These are phyloP conservation scores for Orchesellides sinensis DNA, from an alignment of 2,888 invertebrate genomes.

Conservation along the genomic window DNA sequence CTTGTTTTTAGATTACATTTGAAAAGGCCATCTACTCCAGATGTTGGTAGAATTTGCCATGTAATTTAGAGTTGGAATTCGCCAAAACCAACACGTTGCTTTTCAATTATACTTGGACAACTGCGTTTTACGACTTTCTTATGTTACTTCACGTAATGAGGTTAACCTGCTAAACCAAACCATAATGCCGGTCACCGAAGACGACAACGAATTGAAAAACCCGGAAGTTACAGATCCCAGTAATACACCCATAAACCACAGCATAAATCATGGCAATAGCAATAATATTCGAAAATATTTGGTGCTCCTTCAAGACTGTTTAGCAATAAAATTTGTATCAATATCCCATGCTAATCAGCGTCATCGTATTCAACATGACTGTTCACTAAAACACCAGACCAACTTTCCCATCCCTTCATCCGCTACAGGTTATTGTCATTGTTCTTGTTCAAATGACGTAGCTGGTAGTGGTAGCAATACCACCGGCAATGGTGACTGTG, in stretches of 20 bases:
- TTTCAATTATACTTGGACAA: background rate
- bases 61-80: background rate
- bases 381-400: constrained; percentile 16
- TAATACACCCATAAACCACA: background rate
- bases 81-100: background rate
- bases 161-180: background rate
- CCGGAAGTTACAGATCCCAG: background rate
- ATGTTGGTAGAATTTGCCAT: background rate
- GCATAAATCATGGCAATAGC: constrained; percentile 10
- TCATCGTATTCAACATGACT: constrained; percentile 8
- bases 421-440: constrained; percentile 33
- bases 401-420: constrained; percentile 39
- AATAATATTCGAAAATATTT: constrained; percentile 65
- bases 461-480: constrained; percentile 2
- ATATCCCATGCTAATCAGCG: constrained; percentile 9
- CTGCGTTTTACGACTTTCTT: background rate
- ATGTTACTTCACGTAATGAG: background rate
- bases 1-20: background rate
- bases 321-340: constrained; percentile 69
- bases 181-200: constrained; percentile 4
- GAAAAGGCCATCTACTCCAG: background rate
- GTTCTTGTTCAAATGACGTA: constrained; percentile 37
- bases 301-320: constrained; percentile 69
- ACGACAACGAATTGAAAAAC: background rate
- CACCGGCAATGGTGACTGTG: constrained; percentile 30